Base-by-base conservation (phyloP, 2,797 vertebrate species). In the Chloroceryle amazona region DNA sequence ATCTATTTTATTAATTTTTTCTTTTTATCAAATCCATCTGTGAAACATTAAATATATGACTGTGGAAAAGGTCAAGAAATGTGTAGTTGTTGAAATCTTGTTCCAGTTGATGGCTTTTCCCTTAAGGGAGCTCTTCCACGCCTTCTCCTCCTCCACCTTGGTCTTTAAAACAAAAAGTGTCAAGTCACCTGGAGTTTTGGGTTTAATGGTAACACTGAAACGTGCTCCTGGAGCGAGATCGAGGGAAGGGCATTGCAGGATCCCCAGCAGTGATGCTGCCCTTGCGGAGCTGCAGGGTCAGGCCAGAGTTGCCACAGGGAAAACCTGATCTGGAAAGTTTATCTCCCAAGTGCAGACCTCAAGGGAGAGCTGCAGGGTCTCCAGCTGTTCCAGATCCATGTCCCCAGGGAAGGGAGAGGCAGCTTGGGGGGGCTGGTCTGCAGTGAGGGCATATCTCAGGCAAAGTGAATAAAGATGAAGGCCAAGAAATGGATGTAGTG, bases 41-140 rank as follows among this genome's bases (percentile, higher is more conserved):
- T 92, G 96, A 90, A 95, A 81, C 92, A 72, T 93, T 93, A 89
- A 88, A 95, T 95, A 97, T 97, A 90, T 35, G 98, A 98, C 97
- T 97, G 98, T 97, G 97, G 98, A 98, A 99, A 99, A 99, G 98
- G 98, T 98, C 98, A 98, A 93, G 94, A 95, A 98, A 98, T 78
- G 90, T 97, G 98, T 97, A 93, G 95, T 91, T 94, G 93, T 84
- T 97, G 85, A 93, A 97, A 97, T 96, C 97, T 97, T 97, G 97
- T 98, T 97, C 96, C 92, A 95, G 88, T 97, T 97, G 96, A 97
- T 78, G 84, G 94, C 95, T 96, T 98, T 97, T 95, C 96, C 98
- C 96, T 95, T 82, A 86, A 79, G 97, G 96, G 93, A 96, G 80
- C 68, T 95, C 90, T 90, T 90, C 76, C 3, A 3, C 3, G 3